Conservation (phyloP, 2,113 vertebrate genomes). For the Hypomesus transpacificus region DNA sequence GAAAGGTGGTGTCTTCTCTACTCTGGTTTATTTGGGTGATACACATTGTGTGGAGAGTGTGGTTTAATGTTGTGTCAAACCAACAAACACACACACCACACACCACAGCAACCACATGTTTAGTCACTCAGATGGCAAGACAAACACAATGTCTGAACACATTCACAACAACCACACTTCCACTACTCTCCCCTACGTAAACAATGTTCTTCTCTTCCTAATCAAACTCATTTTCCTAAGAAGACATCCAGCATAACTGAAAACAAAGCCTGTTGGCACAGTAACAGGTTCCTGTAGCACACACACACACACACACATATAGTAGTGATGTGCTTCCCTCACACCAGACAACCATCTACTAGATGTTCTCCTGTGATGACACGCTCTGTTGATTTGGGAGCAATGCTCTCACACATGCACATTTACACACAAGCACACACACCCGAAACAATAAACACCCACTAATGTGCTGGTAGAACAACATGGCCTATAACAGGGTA, state of each 20-base stretch:
- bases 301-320: not conserved
- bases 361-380: too few species aligned
- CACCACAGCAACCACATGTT: not conserved
- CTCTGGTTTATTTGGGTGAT: too few species aligned
- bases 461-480: constrained; percentile 9
- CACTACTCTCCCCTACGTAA: not conserved
- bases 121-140: not conserved
- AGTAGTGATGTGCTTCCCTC: too few species aligned
- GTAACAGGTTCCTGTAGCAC: not conserved
- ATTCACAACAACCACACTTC: constrained; percentile 2
- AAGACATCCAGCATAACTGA: not conserved
- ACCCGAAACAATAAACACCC: constrained; percentile 9
- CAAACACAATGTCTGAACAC: not conserved
- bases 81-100: constrained; percentile 13
- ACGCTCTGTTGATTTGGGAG: not conserved
- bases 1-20: too few species aligned
- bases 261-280: not conserved
- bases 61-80: not conserved
- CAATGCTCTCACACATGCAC: not conserved
- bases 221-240: constrained; percentile 16
- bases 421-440: not conserved
- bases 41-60: too few species aligned
- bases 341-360: too few species aligned
- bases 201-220: not conserved
- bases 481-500: constrained; percentile 20